Evolutionary conservation across 92 coral and sea anemone genomes (phyloP), one percentile per base, ranked within the genome.

Genomic region (Micromussa lordhowensis): DNA sequence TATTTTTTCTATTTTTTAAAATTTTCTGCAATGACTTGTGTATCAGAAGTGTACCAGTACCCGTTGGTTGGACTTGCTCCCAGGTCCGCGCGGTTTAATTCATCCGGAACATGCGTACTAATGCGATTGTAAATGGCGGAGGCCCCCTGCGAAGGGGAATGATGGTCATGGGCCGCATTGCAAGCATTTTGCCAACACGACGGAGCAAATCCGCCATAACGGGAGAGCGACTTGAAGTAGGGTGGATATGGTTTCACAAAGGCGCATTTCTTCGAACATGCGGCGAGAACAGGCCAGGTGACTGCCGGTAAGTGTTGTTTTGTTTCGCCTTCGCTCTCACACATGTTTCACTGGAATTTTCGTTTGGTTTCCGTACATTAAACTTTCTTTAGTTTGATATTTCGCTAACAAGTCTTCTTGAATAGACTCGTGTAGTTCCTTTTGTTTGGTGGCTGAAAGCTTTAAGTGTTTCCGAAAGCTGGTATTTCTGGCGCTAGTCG

Each of bases 81-180:
- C 75, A 68, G 89, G 75, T 77, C 38, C 24, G 35, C 75, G 61
- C 83, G 77, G 55, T 78, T 51, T 4, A 58, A 63, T 38, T 17
- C 35, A 28, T 17, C n/a, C 1, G 9, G 53, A 49, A 84, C 90
- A 87, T 87, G 90, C 90, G 90, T 44, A 58, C 58, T 79, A 69
- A 71, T 18, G 85, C 48, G 35, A 87, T 80, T 87, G 90, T 87
- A 87, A 97, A 97, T 97, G 99, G 99, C 98, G 98, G 96, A 87
- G 89, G 90, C 98, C 99, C 99, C 99, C 99, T 94, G 99, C 99
- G 93, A 98, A 98, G 99, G 98, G 98, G 98, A 96, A 98, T 98
- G 99, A 96, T 96, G 99, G 99, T 95, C 99, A 95, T 95, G 96
- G 96, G 98, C 98, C 98, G 95, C 96, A 94, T 98, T 96, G 96